phyloP scores from a whole-genome alignment of 2,797 vertebrate species.

The Acrossocheilus wenchowensis region DNA sequence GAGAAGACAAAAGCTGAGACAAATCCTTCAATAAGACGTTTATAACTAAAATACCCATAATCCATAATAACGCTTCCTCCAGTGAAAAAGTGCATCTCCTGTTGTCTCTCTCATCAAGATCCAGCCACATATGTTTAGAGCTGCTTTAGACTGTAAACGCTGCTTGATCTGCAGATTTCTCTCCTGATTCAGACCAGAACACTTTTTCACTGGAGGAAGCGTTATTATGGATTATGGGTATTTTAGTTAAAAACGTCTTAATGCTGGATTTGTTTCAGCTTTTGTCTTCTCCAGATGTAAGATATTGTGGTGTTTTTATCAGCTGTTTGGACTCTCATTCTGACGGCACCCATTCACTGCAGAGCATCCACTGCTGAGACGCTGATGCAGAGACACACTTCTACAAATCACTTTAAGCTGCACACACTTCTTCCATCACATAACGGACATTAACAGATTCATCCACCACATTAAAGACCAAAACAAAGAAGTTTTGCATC shows the following conservation, averaged over 20 bases:
- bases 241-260: too few relatives aligned
- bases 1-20: too few relatives aligned
- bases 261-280: not conserved
- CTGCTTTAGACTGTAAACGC: too few relatives aligned
- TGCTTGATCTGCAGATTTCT: too few relatives aligned
- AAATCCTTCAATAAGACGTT: too few relatives aligned
- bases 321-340: not conserved
- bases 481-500: not conserved
- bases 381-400: not conserved
- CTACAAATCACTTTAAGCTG: not conserved
- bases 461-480: not conserved
- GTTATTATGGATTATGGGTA: not conserved
- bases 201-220: too few relatives aligned
- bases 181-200: too few relatives aligned
- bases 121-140: not conserved
- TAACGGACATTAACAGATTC: not conserved
- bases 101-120: not conserved
- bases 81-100: too few relatives aligned
- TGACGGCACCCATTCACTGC: not conserved
- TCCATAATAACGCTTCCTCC: not conserved
- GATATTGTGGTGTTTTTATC: not conserved
- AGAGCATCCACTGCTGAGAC: not conserved
- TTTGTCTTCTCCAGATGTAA: not conserved
- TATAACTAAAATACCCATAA: not conserved
- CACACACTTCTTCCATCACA: not conserved